Evolutionary conservation across 2,888 invertebrate genomes (phyloP).

Genomic region (Hermaeophaga mercurialis): DNA sequence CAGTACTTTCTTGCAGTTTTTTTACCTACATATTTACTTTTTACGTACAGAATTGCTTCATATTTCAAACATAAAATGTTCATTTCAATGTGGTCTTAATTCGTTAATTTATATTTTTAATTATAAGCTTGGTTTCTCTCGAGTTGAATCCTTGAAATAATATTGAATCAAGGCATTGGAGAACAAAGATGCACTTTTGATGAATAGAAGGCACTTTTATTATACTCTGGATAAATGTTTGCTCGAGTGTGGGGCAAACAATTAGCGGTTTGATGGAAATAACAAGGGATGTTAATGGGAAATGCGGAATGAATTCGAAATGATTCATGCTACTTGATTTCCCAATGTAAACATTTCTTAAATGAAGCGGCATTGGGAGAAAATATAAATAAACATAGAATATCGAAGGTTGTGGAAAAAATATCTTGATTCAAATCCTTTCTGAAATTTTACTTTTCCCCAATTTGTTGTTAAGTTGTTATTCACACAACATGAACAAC

Average conservation of each 20-base stretch:
- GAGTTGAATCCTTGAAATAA: constrained; percentile 29
- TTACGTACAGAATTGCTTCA: no score
- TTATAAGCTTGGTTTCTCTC: constrained; percentile 10
- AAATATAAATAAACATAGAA: constrained; percentile 13
- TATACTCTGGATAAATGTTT: constrained; percentile 31
- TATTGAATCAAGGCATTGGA: constrained; percentile 26
- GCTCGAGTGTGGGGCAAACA: constrained; percentile 24
- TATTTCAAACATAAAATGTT: no score
- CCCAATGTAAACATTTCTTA: constrained; percentile 9
- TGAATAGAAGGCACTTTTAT: constrained; percentile 31
- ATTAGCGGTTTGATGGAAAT: constrained; percentile 26
- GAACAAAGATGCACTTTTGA: constrained; percentile 33
- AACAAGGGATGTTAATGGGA: constrained; percentile 17
- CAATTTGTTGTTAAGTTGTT: no score
- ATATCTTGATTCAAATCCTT: no score
- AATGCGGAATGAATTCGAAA: constrained; percentile 19
- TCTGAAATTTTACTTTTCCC: no score
- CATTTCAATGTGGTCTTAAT: no score
- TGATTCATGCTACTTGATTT: constrained; percentile 19
- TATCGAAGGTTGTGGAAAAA: no score
- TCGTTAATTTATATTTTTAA: no score
- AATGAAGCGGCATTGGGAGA: background rate
- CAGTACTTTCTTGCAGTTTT: constrained; percentile 4
- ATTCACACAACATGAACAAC: no score
- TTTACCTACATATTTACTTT: background rate